Evolutionary conservation across 2,113 vertebrate species (phyloP), one percentile per base, ranked within the genome.

Genomic region (Tricholaema leucomelas): DNA sequence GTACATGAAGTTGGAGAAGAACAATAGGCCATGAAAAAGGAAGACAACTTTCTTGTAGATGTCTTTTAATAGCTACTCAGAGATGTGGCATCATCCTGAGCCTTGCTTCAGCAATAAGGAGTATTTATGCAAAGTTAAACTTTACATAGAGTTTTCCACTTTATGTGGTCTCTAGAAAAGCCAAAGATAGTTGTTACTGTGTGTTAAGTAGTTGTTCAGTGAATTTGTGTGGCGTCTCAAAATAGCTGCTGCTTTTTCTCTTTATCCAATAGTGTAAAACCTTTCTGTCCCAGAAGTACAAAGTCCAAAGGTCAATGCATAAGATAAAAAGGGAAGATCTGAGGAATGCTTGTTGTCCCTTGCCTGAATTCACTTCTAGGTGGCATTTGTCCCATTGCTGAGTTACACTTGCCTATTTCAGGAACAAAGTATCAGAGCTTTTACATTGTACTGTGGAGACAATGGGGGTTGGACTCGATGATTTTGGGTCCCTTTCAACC

Each of bases 381-480:
- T 63, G 69, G 40, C 54, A 54, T 14, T 12, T 35, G 31, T 83
- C 21, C 38, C 24, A 1, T 28, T n/a, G 54, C 18, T 23, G 48
- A 54, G 23, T 77, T 76, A n/a, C 0, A 8, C 17, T 33, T 24
- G 12, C 16, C 59, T 38, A 25, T 63, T 30, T n/a, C 12, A 5
- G 58, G 42, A 13, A 58, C n/a, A 72, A 58, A 66, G 24, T 75
- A 31, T 12, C 14, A 21, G 19, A 24, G 42, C 16, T 12, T 36
- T 67, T 40, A 19, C 0, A 0, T 61, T 54, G 12, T 4, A 3
- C 35, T 42, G 9, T 1, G 10, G 35, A 6, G 40, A 40, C 40
- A 40, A 15, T 40, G 40, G 40, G 40, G 40, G 40, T 40, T 40
- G 40, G 40, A 40, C 40, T 40, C 40, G 40, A 40, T 40, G 40